Percentiles rank a stretch among this genome's conserved stretches.
Conservation (phyloP, 1,140 invertebrate genomes). For the Octopus bimaculoides region DNA sequence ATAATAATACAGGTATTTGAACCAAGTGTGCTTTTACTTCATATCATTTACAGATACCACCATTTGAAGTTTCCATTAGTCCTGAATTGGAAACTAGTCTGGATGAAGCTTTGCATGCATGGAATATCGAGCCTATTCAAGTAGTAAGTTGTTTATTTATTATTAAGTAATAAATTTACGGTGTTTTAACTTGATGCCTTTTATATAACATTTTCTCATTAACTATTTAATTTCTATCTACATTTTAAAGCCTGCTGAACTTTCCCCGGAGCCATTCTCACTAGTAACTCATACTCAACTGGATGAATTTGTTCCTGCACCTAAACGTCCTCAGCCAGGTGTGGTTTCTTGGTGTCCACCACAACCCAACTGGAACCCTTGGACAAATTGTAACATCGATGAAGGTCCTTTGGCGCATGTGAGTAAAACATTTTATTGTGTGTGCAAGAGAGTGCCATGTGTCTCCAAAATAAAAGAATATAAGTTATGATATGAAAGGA, state of each 20-base stretch:
- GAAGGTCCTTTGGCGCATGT: conserved; percentile 81
- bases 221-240: background rate
- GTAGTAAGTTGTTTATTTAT: conserved; percentile 25
- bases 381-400: conserved; percentile 92
- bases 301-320: conserved; percentile 63
- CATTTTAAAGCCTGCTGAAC: conserved; percentile 1
- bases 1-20: background rate
- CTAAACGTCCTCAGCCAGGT: conserved; percentile 63
- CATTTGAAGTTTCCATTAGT: conserved; percentile 76
- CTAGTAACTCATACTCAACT: conserved; percentile 49
- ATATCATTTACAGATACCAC: conserved; percentile 38
- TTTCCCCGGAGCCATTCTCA: conserved; percentile 23
- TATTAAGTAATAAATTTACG: background rate
- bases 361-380: conserved; percentile 93
- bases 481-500: no score
- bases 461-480: background rate
- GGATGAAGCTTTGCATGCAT: conserved; percentile 64
- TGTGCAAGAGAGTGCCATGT: background rate
- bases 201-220: background rate
- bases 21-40: background rate
- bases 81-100: conserved; percentile 69
- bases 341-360: conserved; percentile 95
- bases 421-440: conserved; percentile 15
- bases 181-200: background rate
- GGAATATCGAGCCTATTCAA: conserved; percentile 63